A percentile compares a stretch with the other conserved stretches of the same genome.
These are phyloP conservation scores for Cataglyphis hispanica DNA, from an alignment of 1,140 invertebrate species.

Conservation along the genomic window DNA sequence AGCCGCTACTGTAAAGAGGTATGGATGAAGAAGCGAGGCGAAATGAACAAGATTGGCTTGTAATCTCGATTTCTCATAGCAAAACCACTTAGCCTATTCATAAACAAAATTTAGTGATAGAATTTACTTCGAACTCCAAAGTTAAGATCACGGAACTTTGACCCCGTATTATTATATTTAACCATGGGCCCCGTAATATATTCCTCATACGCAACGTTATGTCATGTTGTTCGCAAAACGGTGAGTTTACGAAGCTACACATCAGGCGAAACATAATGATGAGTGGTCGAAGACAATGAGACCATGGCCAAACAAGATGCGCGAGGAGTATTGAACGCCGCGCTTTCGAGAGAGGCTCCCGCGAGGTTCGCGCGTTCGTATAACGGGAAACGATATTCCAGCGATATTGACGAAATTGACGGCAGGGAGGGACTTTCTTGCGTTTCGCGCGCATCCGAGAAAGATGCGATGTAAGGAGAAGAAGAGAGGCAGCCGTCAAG, in stretches of 20 bases:
- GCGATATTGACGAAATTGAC: conserved; percentile 65
- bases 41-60: conserved; percentile 19
- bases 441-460: conserved; percentile 30
- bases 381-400: conserved; percentile 54
- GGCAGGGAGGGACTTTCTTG: conserved; percentile 34
- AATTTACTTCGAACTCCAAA: conserved; percentile 22
- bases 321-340: conserved; percentile 50
- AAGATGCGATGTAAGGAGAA: conserved; percentile 26
- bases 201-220: conserved; percentile 28
- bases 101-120: neutral
- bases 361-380: conserved; percentile 53
- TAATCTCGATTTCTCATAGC: neutral
- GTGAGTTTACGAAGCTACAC: conserved; percentile 22
- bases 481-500: conserved; percentile 59
- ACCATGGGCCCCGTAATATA: conserved; percentile 7
- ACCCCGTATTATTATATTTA: conserved; percentile 12
- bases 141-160: conserved; percentile 27
- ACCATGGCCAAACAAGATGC: conserved; percentile 6
- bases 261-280: conserved; percentile 17
- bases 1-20: neutral
- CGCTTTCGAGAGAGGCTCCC: conserved; percentile 48
- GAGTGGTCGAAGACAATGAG: conserved; percentile 55
- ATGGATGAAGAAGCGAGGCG: neutral
- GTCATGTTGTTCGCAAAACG: conserved; percentile 26
- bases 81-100: neutral